Evolutionary conservation across 2,797 vertebrate species (phyloP).

Genomic region (Ibycter americanus): DNA sequence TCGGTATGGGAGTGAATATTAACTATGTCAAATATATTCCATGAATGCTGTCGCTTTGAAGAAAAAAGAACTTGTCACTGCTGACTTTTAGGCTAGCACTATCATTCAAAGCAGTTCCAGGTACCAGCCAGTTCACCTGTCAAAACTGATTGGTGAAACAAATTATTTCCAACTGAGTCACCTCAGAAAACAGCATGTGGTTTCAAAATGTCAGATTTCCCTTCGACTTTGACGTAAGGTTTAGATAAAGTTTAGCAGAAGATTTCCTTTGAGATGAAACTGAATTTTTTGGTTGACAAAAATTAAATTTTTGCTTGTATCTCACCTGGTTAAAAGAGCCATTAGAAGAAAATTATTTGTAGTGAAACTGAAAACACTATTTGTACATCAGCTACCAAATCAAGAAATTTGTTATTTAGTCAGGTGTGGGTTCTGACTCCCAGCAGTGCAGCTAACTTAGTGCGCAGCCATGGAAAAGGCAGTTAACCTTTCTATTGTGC

Average conservation of each 20-base stretch:
- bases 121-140: neutral
- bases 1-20: neutral
- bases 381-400: neutral
- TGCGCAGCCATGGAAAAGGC: neutral
- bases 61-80: neutral
- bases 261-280: neutral
- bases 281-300: neutral
- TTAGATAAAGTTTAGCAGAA: neutral
- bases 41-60: neutral
- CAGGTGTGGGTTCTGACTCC: neutral
- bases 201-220: neutral
- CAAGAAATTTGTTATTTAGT: neutral
- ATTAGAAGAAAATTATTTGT: neutral
- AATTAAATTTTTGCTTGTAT: neutral
- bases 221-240: neutral
- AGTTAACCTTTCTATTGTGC: constrained; percentile 48
- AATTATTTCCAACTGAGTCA: neutral
- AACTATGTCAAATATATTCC: fast-evolving
- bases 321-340: neutral
- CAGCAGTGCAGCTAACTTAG: neutral
- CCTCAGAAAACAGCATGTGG: neutral
- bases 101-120: neutral
- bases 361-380: neutral
- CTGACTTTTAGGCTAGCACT: neutral
- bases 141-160: neutral